phyloP scores from a whole-genome alignment of 2,888 invertebrate species.

The Chrysodeixis includens region DNA sequence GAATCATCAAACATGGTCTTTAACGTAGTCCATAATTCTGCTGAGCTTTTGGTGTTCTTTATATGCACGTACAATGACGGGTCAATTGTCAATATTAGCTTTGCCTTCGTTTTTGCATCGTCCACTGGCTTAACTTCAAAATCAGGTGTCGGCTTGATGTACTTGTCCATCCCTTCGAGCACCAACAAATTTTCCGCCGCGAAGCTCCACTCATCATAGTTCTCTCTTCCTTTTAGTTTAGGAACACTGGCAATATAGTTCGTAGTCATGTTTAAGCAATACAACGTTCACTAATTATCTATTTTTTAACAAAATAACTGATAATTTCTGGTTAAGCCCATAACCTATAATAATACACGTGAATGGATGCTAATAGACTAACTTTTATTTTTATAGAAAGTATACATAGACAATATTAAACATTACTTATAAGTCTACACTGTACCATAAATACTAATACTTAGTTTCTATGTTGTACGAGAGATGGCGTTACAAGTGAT shows the following conservation, averaged over 20 bases:
- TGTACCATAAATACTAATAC: too few relatives aligned
- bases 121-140: conserved; percentile 17
- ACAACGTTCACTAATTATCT: conserved; percentile 1
- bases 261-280: conserved; percentile 20
- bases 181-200: conserved; percentile 50
- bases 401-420: too few relatives aligned
- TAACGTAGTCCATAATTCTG: conserved; percentile 3
- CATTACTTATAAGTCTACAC: too few relatives aligned
- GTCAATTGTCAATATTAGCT: conserved; percentile 9
- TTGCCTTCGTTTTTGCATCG: conserved; percentile 8
- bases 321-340: not conserved
- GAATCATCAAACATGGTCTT: conserved; percentile 12
- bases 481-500: too few relatives aligned
- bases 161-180: conserved; percentile 38
- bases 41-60: not conserved
- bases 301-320: not conserved
- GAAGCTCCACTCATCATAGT: conserved; percentile 50
- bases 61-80: conserved; percentile 7
- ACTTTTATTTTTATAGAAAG: not conserved
- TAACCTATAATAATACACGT: not conserved
- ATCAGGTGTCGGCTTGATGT: conserved; percentile 21
- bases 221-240: conserved; percentile 39
- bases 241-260: conserved; percentile 31
- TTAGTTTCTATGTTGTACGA: too few relatives aligned
- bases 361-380: not conserved